Evolutionary conservation across 1,140 invertebrate species (phyloP).

Genomic region (Drosophila arizonae): DNA sequence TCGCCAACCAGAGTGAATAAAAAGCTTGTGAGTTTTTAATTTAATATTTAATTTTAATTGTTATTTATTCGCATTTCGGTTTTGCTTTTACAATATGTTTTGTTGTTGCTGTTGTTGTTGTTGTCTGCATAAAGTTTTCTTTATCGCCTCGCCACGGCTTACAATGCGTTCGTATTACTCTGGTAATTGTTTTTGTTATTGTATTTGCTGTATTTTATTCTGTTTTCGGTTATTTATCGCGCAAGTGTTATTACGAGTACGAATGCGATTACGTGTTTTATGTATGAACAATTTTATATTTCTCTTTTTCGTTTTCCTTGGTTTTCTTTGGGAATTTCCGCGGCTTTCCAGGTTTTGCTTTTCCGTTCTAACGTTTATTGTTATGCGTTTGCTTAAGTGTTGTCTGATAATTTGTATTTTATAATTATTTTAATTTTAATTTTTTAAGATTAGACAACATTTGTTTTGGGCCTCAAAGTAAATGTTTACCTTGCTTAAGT

Average conservation of each 20-base stretch:
- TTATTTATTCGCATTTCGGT: constrained; percentile 73
- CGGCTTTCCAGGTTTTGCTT: background rate
- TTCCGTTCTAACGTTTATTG: constrained; percentile 23
- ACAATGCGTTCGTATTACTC: constrained; percentile 20
- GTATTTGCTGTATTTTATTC: constrained; percentile 19
- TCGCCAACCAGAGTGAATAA: constrained; percentile 21
- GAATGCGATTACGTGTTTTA: constrained; percentile 32
- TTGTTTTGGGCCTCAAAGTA: constrained; percentile 42
- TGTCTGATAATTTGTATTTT: constrained; percentile 1
- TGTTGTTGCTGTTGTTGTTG: no score
- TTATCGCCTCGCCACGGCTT: constrained; percentile 42
- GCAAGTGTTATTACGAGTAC: constrained; percentile 50
- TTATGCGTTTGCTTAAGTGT: constrained; percentile 5
- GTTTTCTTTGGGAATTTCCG: constrained; percentile 4
- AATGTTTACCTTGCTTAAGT: constrained; percentile 38
- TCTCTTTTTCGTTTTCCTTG: constrained; percentile 2
- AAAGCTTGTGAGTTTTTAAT: constrained; percentile 54
- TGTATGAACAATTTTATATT: constrained; percentile 38
- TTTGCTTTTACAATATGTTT: constrained; percentile 71
- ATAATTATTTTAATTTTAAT: constrained; percentile 2
- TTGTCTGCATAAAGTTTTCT: constrained; percentile 74
- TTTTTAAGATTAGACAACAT: constrained; percentile 48
- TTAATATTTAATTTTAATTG: constrained; percentile 81
- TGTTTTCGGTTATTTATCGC: constrained; percentile 14
- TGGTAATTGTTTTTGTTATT: constrained; percentile 43